A percentile compares a stretch with the other conserved stretches of the same genome.
phyloP scores from a whole-genome alignment of 2,797 vertebrate genomes.

The Synaphobranchus kaupii region DNA sequence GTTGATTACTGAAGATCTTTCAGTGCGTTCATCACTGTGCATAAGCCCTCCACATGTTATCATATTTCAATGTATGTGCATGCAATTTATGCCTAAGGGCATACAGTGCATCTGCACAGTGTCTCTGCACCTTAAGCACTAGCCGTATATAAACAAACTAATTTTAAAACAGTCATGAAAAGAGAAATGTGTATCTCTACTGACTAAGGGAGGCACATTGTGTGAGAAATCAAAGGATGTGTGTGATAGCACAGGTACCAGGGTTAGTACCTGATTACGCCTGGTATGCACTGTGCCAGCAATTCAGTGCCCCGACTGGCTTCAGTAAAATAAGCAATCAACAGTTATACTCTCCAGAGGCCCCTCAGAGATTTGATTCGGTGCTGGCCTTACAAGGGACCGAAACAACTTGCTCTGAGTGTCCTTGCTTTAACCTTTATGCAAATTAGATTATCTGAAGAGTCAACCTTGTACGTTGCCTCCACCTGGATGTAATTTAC shows the following conservation, averaged over 20 bases:
- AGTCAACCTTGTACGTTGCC: slow-evolving; percentile 50
- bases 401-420: slow-evolving; percentile 49
- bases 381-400: slow-evolving; percentile 66
- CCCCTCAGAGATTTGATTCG: slow-evolving; percentile 50
- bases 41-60: not conserved
- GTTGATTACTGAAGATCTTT: not conserved
- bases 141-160: not conserved
- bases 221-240: slow-evolving; percentile 50
- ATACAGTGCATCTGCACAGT: not conserved
- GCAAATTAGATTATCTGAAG: slow-evolving; percentile 70
- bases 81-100: slow-evolving; percentile 23
- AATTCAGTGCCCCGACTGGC: slow-evolving; percentile 51
- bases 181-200: not conserved
- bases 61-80: not conserved
- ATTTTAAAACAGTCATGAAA: not conserved
- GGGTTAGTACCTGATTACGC: slow-evolving; percentile 57
- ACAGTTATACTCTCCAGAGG: slow-evolving; percentile 55
- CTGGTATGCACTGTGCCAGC: slow-evolving; percentile 49
- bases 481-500: slow-evolving; percentile 45
- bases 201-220: not conserved
- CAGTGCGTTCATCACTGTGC: not conserved
- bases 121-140: not conserved
- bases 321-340: slow-evolving; percentile 69
- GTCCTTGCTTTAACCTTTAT: slow-evolving; percentile 79
- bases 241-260: slow-evolving; percentile 59